Conservation (phyloP, 2,888 invertebrate species). For the Phytoseiulus persimilis region DNA sequence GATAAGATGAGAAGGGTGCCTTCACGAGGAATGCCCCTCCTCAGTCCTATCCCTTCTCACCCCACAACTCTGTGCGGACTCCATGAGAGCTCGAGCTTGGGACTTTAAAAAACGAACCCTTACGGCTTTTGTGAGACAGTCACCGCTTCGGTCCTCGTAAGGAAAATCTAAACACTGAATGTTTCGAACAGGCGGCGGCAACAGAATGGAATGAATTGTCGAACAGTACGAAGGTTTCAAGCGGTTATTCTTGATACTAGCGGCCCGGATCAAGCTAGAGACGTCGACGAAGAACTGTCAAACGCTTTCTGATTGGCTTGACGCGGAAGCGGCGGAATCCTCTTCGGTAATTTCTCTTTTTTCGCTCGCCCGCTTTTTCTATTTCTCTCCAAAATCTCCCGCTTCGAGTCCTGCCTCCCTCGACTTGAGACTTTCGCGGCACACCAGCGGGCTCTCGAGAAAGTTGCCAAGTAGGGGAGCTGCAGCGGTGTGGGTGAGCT, state of each 20-base stretch:
- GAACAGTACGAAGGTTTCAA: not conserved
- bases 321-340: not conserved
- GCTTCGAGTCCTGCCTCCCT: not conserved
- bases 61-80: not conserved
- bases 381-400: not conserved
- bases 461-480: too few species aligned
- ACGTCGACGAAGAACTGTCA: not conserved
- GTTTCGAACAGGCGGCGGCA: not conserved
- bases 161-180: not conserved
- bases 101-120: not conserved
- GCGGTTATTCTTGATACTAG: not conserved
- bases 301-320: not conserved
- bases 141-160: not conserved
- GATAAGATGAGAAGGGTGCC: slow-evolving; percentile 5
- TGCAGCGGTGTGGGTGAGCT: too few species aligned
- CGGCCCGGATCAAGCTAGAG: not conserved
- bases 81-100: not conserved
- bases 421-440: not conserved
- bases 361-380: not conserved
- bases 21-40: not conserved
- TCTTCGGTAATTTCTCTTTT: not conserved
- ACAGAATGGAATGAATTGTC: not conserved
- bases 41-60: not conserved
- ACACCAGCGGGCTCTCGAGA: too few species aligned
- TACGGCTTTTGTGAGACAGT: not conserved